These are phyloP conservation scores for Boloria selene DNA, from an alignment of 2,888 invertebrate species.

Conservation along the genomic window DNA sequence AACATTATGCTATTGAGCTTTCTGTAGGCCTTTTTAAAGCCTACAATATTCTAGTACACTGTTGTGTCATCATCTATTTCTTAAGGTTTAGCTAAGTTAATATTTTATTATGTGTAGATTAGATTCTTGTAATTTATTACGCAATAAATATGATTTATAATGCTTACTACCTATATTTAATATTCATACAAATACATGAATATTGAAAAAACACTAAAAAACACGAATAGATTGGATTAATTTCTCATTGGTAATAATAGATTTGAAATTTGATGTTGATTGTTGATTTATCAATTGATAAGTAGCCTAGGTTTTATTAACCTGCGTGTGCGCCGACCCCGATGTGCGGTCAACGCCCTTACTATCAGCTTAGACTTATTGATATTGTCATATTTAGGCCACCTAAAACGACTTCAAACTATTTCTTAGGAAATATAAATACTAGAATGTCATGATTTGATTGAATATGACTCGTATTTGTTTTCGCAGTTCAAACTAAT, in stretches of 20 bases:
- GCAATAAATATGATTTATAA: too few species aligned
- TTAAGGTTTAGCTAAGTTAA: too few species aligned
- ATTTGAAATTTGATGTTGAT: not conserved
- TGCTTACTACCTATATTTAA: too few species aligned
- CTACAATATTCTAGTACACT: too few species aligned
- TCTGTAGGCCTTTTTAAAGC: too few species aligned
- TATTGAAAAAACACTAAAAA: not conserved
- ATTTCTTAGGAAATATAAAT: slow-evolving; percentile 5
- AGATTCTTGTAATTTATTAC: too few species aligned
- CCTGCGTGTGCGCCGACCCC: slow-evolving; percentile 26
- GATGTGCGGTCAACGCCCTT: slow-evolving; percentile 29
- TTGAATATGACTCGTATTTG: not conserved
- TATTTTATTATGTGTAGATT: too few species aligned
- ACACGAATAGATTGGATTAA: too few species aligned
- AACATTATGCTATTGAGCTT: too few species aligned
- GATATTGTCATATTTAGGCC: slow-evolving; percentile 30
- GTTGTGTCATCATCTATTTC: too few species aligned
- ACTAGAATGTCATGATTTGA: not conserved
- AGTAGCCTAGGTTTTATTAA: slow-evolving; percentile 1
- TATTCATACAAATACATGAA: too few species aligned
- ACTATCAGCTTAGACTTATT: slow-evolving; percentile 32
- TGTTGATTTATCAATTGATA: not conserved
- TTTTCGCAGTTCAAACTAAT: not conserved
- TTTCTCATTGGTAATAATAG: not conserved
- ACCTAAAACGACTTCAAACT: slow-evolving; percentile 18